Percentiles rank a stretch among this genome's conserved stretches.
phyloP scores from a whole-genome alignment of 1,140 invertebrate genomes.

The Hyles euphorbiae region DNA sequence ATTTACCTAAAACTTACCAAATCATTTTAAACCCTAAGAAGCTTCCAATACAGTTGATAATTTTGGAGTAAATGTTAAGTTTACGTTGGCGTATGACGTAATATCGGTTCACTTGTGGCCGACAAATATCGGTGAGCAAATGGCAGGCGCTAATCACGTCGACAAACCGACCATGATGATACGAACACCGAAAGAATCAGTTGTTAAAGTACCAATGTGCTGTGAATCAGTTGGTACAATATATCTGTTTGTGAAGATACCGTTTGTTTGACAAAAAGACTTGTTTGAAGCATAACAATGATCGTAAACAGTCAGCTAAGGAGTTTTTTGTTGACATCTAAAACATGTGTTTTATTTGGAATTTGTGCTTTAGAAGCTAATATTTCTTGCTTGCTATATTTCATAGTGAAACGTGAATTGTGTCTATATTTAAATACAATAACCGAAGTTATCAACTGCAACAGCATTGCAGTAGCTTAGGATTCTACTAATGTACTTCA shows the following conservation, averaged over 20 bases:
- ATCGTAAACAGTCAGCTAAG: neutral
- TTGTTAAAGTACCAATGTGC: neutral
- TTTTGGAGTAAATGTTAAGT: constrained; percentile 3
- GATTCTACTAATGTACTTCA: too few relatives aligned
- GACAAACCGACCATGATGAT: constrained; percentile 19
- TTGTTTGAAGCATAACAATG: neutral
- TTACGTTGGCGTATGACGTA: constrained; percentile 20
- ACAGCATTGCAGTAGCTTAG: too few relatives aligned
- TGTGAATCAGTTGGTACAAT: too few relatives aligned
- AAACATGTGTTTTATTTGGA: too few relatives aligned
- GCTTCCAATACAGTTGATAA: constrained; percentile 8
- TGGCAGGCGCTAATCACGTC: constrained; percentile 24
- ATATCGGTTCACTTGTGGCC: constrained; percentile 22
- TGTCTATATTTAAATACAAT: too few relatives aligned
- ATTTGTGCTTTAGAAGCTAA: too few relatives aligned
- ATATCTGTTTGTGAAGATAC: too few relatives aligned
- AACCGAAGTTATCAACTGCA: too few relatives aligned
- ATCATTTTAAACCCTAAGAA: constrained; percentile 17
- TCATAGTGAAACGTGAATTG: too few relatives aligned
- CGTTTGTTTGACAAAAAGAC: too few relatives aligned
- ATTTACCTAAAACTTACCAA: constrained; percentile 18
- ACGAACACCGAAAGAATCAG: constrained; percentile 1
- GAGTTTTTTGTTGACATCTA: too few relatives aligned
- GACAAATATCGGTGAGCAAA: constrained; percentile 16
- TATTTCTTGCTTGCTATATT: too few relatives aligned